Conservation (phyloP, 92 coral and sea anemone genomes). For the Isaurus tuberculatus region DNA sequence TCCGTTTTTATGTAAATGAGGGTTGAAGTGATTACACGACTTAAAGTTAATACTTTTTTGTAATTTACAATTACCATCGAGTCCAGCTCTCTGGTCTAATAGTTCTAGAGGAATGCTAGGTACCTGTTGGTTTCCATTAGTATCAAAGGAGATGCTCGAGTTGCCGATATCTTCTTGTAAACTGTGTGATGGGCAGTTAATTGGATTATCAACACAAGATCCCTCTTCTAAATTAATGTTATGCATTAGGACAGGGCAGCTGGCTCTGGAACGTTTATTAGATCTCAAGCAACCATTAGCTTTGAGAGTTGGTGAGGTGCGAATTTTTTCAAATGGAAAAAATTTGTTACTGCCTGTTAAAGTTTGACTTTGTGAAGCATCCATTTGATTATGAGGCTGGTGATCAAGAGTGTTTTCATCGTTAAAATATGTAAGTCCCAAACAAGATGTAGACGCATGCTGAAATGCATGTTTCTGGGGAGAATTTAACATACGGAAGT, state of each 20-base stretch:
- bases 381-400: not conserved
- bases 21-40: not conserved
- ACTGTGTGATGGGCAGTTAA: not conserved
- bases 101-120: constrained; percentile 1
- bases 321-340: not conserved
- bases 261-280: not conserved
- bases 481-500: not conserved
- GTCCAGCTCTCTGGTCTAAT: not conserved
- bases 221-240: not conserved
- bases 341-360: not conserved
- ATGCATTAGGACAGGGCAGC: constrained; percentile 16
- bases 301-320: not conserved
- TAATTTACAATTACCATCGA: not conserved
- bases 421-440: not conserved
- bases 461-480: not conserved
- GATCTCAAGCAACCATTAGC: constrained; percentile 17
- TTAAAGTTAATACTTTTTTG: not conserved
- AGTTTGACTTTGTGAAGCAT: constrained; percentile 7
- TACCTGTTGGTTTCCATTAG: not conserved
- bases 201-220: constrained; percentile 3
- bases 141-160: not conserved
- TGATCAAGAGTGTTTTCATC: not conserved
- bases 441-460: not conserved
- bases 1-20: not conserved
- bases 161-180: not conserved